A percentile compares a stretch with the other conserved stretches of the same genome.
Conservation (phyloP, 2,797 vertebrate genomes). For the Naso thynnoides region DNA sequence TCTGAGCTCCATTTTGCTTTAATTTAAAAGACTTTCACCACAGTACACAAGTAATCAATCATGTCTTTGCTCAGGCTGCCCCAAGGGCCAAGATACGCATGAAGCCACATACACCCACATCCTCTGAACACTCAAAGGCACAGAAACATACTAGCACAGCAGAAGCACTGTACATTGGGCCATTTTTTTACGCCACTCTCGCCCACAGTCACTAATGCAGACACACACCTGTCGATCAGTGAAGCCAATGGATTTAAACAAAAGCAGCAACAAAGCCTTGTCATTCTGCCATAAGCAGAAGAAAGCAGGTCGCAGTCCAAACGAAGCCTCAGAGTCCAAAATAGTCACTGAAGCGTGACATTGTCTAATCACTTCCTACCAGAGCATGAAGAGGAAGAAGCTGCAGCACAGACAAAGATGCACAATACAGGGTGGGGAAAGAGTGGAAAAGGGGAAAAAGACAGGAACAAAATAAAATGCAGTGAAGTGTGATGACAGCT, state of each 20-base stretch:
- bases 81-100: constrained; percentile 53
- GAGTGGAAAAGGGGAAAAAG: neutral
- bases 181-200: constrained; percentile 8
- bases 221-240: constrained; percentile 50
- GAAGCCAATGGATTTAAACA: constrained; percentile 57
- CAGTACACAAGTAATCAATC: constrained; percentile 83
- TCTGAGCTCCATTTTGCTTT: constrained; percentile 66
- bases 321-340: constrained; percentile 53
- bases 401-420: constrained; percentile 24
- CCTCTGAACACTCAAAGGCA: constrained; percentile 48
- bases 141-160: constrained; percentile 49
- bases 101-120: constrained; percentile 58
- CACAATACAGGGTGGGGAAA: neutral
- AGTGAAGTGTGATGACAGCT: neutral
- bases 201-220: constrained; percentile 8
- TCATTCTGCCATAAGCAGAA: constrained; percentile 31
- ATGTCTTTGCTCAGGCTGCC: constrained; percentile 51
- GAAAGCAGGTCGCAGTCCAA: constrained; percentile 29
- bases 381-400: constrained; percentile 36
- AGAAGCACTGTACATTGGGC: constrained; percentile 19
- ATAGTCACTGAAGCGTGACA: constrained; percentile 48
- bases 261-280: constrained; percentile 55
- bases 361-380: constrained; percentile 52
- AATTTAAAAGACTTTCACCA: constrained; percentile 74
- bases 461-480: neutral